phyloP scores from a whole-genome alignment of 2,113 vertebrate species.

The Craseonycteris thonglongyai region DNA sequence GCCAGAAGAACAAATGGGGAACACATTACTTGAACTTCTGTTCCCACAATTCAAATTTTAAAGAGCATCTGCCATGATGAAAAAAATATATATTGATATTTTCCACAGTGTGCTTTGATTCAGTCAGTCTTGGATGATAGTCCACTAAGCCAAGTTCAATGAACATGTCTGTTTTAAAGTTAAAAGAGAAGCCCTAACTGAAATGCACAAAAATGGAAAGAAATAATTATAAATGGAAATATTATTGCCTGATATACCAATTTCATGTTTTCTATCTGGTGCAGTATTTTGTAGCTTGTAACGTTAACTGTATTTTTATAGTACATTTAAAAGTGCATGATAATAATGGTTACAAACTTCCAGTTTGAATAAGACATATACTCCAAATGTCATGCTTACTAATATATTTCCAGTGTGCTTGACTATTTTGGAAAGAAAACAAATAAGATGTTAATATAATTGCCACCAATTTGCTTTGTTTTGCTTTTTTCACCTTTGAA shows the following conservation, averaged over 20 bases:
- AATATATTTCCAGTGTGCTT: neutral
- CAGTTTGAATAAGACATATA: constrained; percentile 15
- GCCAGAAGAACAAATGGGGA: constrained; percentile 30
- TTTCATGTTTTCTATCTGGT: neutral
- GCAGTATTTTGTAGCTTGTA: neutral
- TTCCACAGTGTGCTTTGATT: neutral
- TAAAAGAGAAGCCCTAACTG: neutral
- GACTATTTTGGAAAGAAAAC: neutral
- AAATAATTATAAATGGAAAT: constrained; percentile 4
- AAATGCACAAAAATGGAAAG: neutral
- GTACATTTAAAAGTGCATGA: neutral
- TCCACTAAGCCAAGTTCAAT: neutral
- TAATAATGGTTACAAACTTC: neutral
- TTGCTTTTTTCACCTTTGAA: constrained; percentile 6
- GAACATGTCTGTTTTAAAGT: neutral
- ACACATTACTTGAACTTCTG: constrained; percentile 50
- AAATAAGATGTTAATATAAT: constrained; percentile 7
- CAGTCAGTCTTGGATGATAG: neutral
- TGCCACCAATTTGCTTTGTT: constrained; percentile 15
- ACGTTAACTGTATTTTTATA: neutral
- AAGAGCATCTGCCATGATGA: constrained; percentile 41
- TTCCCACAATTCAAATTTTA: constrained; percentile 35
- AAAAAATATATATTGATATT: constrained; percentile 39
- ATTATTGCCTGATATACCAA: neutral
- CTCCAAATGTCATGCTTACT: neutral